phyloP scores from a whole-genome alignment of 1,140 invertebrate species.

The Amphibalanus amphitrite region DNA sequence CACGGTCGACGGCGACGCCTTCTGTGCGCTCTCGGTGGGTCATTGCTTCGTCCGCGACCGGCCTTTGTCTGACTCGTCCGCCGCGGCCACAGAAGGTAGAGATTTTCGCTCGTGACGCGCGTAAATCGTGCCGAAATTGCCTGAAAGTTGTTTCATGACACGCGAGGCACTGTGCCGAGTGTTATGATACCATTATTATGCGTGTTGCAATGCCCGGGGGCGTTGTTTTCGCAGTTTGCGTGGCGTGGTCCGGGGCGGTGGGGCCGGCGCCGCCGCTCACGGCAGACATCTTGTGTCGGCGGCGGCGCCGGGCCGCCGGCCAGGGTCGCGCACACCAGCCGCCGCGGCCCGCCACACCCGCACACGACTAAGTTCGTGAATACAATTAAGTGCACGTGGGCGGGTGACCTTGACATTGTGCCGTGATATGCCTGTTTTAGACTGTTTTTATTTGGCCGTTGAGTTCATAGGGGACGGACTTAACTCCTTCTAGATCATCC shows the following conservation, averaged over 20 bases:
- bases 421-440: background rate
- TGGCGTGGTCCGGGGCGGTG: background rate
- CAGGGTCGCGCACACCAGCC: background rate
- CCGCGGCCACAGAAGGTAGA: background rate
- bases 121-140: background rate
- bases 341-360: too few species aligned
- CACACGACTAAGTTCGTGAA: background rate
- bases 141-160: background rate
- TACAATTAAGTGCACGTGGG: background rate
- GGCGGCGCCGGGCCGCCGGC: too few species aligned
- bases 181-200: background rate
- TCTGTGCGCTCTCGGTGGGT: background rate
- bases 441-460: background rate
- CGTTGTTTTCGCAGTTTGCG: background rate
- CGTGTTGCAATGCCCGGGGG: background rate
- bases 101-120: background rate
- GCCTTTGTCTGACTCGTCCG: background rate
- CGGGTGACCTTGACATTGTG: background rate
- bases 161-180: too few species aligned
- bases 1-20: background rate
- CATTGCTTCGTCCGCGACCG: background rate
- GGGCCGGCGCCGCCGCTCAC: background rate
- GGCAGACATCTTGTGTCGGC: background rate
- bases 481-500: background rate
- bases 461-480: background rate